A percentile compares a stretch with the other conserved stretches of the same genome.
These are phyloP conservation scores for Rutilus rutilus DNA, from an alignment of 2,113 vertebrate species.

Conservation along the genomic window DNA sequence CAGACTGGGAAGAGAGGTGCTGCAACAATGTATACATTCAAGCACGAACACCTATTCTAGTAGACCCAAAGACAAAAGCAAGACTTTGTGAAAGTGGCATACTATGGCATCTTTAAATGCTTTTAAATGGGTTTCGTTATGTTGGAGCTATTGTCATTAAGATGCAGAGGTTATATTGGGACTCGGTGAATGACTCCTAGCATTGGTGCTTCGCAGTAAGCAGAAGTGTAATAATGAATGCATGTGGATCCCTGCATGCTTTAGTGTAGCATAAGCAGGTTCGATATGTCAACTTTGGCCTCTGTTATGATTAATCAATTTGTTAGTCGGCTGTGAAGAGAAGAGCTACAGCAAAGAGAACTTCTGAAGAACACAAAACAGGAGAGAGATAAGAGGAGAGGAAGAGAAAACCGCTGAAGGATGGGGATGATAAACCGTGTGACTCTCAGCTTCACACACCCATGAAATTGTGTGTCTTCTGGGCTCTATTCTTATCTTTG, in stretches of 20 bases:
- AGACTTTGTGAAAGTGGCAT: too few species aligned
- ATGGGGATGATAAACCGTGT: background rate
- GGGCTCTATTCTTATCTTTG: background rate
- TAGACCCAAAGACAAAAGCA: too few species aligned
- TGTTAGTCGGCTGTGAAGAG: background rate
- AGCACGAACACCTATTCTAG: too few species aligned
- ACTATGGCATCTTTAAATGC: background rate
- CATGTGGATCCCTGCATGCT: background rate
- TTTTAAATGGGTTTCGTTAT: background rate
- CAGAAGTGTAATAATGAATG: background rate
- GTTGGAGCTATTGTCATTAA: background rate
- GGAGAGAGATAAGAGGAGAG: conserved; percentile 20
- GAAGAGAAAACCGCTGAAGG: background rate
- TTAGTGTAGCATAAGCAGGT: conserved; percentile 5
- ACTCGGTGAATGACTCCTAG: background rate
- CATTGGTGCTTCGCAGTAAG: background rate
- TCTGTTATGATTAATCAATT: conserved; percentile 55
- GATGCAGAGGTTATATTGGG: background rate
- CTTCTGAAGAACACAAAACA: conserved; percentile 10
- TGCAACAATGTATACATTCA: too few species aligned
- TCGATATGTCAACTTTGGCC: conserved; percentile 41
- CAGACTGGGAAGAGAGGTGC: too few species aligned
- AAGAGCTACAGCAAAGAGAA: conserved; percentile 47
- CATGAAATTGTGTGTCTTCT: conserved; percentile 22
- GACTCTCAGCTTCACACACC: conserved; percentile 18